Evolutionary conservation across 2,113 vertebrate species (phyloP).

Genomic region (Himantopus leucocephalus): DNA sequence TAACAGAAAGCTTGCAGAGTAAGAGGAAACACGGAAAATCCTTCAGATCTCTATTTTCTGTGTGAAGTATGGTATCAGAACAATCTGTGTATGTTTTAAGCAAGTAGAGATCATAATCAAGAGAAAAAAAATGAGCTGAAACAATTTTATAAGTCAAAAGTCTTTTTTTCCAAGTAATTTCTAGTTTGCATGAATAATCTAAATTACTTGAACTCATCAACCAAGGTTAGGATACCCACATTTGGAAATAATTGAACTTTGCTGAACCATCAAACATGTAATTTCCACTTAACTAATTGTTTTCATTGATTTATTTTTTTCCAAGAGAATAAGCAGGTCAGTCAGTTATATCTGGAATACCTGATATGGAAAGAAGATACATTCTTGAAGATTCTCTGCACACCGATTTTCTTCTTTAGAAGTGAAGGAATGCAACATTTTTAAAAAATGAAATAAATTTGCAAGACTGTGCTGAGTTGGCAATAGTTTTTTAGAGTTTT

Average conservation of each 20-base stretch:
- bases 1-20: neutral
- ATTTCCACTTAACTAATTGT: slow-evolving; percentile 14
- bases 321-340: neutral
- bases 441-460: neutral
- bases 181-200: neutral
- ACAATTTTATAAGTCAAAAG: neutral
- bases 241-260: neutral
- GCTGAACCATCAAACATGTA: neutral
- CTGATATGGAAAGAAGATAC: neutral
- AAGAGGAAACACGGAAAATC: neutral
- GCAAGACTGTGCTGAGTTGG: neutral
- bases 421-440: neutral
- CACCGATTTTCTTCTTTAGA: neutral
- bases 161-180: neutral
- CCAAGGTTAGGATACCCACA: neutral
- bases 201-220: neutral
- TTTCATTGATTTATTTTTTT: neutral
- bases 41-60: neutral
- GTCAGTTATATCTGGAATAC: neutral
- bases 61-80: neutral
- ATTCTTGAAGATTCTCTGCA: neutral
- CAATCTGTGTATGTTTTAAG: neutral
- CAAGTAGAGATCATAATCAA: neutral
- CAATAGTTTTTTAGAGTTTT: neutral
- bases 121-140: neutral